Evolutionary conservation across 2,797 vertebrate species (phyloP), one percentile per base, ranked within the genome.

Genomic region (Phoeniculus purpureus): DNA sequence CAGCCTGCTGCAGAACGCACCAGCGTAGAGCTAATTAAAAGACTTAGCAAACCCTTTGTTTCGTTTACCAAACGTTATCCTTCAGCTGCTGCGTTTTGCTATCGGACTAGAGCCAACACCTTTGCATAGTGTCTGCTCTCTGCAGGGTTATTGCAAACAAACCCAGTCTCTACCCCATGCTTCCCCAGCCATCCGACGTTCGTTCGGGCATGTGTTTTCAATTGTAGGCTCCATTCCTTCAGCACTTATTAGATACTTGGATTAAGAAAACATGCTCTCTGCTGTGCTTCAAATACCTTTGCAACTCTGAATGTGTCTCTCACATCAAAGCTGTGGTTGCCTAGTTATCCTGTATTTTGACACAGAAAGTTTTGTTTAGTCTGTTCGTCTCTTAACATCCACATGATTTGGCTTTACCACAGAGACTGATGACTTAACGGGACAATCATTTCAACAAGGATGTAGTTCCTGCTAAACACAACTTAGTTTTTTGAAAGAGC

Each of bases 341-440:
- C 26, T 75, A 83, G 58, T 80, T 94, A 85, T 70, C 64, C 67
- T 87, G 94, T 89, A 81, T 92, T 94, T 94, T 91, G 82, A 85
- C 89, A 94, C 34, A 76, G 90, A 85, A 81, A 94, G 81, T 91
- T 95, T 81, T 89, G 74, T 96, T 93, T 85, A 92, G 86, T 91
- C 88, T 94, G 77, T 93, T 93, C 81, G 89, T 88, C 72, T 93
- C 73, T 60, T 95, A 79, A 83, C 60, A 61, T 93, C 91, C 64
- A 55, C 72, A 68, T 76, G 84, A 94, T 88, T 88, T 96, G 91
- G 80, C 82, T 94, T 83, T 89, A 72, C 81, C 72, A 52, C 77
- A 61, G 62, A 91, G 80, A 48, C 40, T 64, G 68, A 81, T 75
- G 81, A 93, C 40, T 92, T 90, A 93, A 94, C 61, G 54, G 55